Base-by-base conservation (phyloP, 1,140 invertebrate species). In the Parasteatoda tepidariorum region DNA sequence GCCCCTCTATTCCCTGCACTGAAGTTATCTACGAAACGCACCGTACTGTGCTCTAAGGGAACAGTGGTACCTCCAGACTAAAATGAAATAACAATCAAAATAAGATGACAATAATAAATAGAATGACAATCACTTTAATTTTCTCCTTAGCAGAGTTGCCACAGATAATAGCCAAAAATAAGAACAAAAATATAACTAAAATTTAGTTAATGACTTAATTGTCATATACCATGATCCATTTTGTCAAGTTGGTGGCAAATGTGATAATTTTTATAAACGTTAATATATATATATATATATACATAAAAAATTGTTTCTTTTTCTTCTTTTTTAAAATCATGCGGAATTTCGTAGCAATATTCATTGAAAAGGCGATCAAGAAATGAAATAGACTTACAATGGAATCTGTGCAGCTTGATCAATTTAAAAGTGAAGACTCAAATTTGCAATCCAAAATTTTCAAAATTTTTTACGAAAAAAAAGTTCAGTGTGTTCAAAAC, bases 1-100 rank as follows among this genome's bases (percentile, higher is more conserved):
- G 98, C 93, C 31, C 98, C 98, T 86, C 98, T 91, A 0, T 94
- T 98, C 48, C 98, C 98, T 18, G 95, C 95, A 89, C 97, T 99
- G 89, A 99, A 99, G 91, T 99, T 99, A 88, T 99, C 98, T 59
- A 99, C 95, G 90, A 96, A 99, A 64, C 98, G 91, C 0, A 99
- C 98, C 4, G 97, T 98, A 87, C 98, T 97, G 86, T 97, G 95
- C 88, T 99, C 98, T 62, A 99, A 89, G 0, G 98, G 98, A 2
- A 99, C 96, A 30, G 95, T 98, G 24, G 98, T 99, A 34, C 98
- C 98, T 26, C 97, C 97, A 86, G 96, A 98, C 95, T 84, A 34
- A 78, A 64, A 71, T 66, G 54, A 48, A 62, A 28, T 1, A 83
- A 30, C 61, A 5, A 34, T 38, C 26, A 28, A 22, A n/a, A 0